phyloP scores from a whole-genome alignment of 2,113 vertebrate genomes.

The Myanophis thanlyinensis region DNA sequence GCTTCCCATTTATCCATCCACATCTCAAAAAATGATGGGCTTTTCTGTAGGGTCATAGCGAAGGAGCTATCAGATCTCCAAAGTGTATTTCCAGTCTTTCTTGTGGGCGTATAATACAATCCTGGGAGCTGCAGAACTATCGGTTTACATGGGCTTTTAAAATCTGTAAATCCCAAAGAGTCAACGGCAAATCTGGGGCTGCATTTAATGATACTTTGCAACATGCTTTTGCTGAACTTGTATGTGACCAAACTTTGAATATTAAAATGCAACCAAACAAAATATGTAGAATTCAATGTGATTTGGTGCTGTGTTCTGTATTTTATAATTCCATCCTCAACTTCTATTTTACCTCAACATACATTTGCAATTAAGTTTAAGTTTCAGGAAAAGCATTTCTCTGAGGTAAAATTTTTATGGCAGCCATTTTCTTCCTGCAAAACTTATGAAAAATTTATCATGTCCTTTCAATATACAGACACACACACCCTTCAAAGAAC shows the following conservation, averaged over 20 bases:
- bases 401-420: neutral
- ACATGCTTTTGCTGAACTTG: neutral
- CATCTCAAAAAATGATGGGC: neutral
- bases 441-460: neutral
- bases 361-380: neutral
- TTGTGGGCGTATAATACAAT: neutral
- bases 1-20: neutral
- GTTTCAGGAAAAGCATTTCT: neutral
- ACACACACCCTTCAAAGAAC: neutral
- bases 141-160: neutral
- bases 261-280: neutral
- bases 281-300: neutral
- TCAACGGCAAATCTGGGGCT: neutral
- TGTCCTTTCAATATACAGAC: neutral
- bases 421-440: neutral
- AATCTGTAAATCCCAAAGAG: neutral
- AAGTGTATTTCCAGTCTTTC: neutral
- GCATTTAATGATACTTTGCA: neutral
- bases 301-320: neutral
- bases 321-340: neutral
- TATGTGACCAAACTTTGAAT: neutral
- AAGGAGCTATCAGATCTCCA: neutral
- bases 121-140: neutral
- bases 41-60: neutral
- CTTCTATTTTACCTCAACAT: neutral